Evolutionary conservation across 2,113 vertebrate genomes (phyloP), one percentile per base, ranked within the genome.

Genomic region (Podocnemis expansa): DNA sequence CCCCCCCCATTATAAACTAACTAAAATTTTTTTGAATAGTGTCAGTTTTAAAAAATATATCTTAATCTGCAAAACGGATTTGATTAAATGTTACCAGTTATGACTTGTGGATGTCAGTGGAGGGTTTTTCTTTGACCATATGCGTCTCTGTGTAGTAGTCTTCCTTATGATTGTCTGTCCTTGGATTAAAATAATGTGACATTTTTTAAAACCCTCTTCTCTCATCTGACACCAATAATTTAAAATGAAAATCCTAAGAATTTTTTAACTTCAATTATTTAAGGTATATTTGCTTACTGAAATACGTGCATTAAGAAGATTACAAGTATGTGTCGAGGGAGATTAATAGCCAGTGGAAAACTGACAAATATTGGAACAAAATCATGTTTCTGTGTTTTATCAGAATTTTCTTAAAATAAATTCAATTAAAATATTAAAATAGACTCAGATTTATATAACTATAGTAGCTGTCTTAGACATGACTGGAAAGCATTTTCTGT

Each of bases 131-230:
- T 47, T 14, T 34, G 9, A 87, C 85, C 87, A 41, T 4, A 78
- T 10, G 9, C 0, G 0, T 75, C 51, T 3, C 0, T 56, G 34
- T 29, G 38, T 6, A 16, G 7, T 82, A 49, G 43, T 79, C 24
- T 87, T 75, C 29, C 73, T 45, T 70, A n/a, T 80, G 5, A 81
- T 94, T 86, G 85, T 75, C 52, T 79, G 2, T 19, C 21, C 73
- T 79, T 12, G 10, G 34, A 2, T 84, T 83, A 13, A 0, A 52
- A 56, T 52, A 84, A 10, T 24, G 47, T 82, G 52, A 56, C 63
- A 47, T 93, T 87, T 91, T 89, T 55, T 78, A 41, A 70, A 83
- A 2, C 83, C 4, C 31, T 27, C 8, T 5, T 82, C 49, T 93
- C 92, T 76, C 31, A 81, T 3, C 10, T 76, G 19, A 45, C 45